Conservation (phyloP, 2,888 invertebrate genomes). For the Laothoe populi region DNA sequence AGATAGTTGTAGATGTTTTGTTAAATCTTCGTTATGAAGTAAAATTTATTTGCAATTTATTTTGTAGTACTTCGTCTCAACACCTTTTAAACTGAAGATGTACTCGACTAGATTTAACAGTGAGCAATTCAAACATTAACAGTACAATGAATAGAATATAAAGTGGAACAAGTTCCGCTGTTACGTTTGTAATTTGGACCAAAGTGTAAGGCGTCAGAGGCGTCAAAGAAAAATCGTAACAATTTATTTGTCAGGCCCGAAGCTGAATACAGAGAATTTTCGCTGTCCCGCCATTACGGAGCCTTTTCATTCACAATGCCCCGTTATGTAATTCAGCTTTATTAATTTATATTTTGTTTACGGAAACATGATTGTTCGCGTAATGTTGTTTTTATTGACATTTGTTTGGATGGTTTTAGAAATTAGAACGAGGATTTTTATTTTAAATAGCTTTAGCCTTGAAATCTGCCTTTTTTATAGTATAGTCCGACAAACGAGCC, state of each 20-base stretch:
- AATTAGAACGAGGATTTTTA: neutral
- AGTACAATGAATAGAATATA: neutral
- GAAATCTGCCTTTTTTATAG: no score
- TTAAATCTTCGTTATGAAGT: no score
- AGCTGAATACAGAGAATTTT: slow-evolving; percentile 65
- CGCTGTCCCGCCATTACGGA: slow-evolving; percentile 63
- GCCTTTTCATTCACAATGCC: slow-evolving; percentile 52
- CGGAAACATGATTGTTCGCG: slow-evolving; percentile 24
- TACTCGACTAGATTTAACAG: no score
- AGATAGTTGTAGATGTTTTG: no score
- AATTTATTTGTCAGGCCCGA: slow-evolving; percentile 70
- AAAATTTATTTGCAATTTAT: no score
- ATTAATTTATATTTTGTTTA: slow-evolving; percentile 54
- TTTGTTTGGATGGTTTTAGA: slow-evolving; percentile 24
- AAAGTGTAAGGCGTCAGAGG: slow-evolving; percentile 61
- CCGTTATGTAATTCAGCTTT: slow-evolving; percentile 53
- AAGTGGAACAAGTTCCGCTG: neutral
- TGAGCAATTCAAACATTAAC: neutral
- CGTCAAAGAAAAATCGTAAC: slow-evolving; percentile 80
- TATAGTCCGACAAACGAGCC: no score
- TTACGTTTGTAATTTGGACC: slow-evolving; percentile 37
- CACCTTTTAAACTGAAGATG: no score
- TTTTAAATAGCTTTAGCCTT: neutral
- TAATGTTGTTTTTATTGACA: slow-evolving; percentile 11
- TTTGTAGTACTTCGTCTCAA: no score